Evolutionary conservation across 2,797 vertebrate species (phyloP), one percentile per base, ranked within the genome.

Genomic region (Adrianichthys oophorus): DNA sequence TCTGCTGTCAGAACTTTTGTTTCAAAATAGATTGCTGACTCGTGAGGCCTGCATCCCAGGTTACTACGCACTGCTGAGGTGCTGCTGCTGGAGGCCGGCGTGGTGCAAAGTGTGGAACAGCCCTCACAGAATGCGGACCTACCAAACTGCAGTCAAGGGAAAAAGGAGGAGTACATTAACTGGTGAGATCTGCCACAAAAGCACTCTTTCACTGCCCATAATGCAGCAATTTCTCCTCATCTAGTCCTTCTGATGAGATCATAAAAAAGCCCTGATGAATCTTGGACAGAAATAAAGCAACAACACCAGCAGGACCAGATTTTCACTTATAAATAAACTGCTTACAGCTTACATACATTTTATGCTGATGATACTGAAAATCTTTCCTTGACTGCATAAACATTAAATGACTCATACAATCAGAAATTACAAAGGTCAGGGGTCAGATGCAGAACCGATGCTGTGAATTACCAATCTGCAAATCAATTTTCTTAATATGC

Each of bases 1-100:
- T 98, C 94, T 97, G 95, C 96, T 96, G 97, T 98, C 97, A 94
- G 73, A 65, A 76, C 90, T 89, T 93, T 97, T 97, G 95, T 97
- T 84, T 86, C 80, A 65, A 37, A 70, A 87, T 82, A 83, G 95
- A 96, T 97, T 95, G 94, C 93, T 96, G 88, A 92, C 91, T 85
- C 91, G 83, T 80, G 84, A 90, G 90, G 84, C 88, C 90, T 79
- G 94, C 93, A 93, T 96, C 95, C 96, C 94, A 96, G 97, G 95
- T 97, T 96, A 96, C 95, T 93, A n/a, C 70, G 74, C 37, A 37
- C 86, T 87, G 87, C 92, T 92, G 84, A 79, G 79, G 59, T 69
- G 61, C 19, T 71, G 57, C 62, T 61, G 58, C 56, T 58, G 58
- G 76, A 89, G 87, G 87, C 87, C 85, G 88, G 54, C 87, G 84